phyloP scores from a whole-genome alignment of 92 coral and sea anemone genomes.

The Paramuricea clavata region DNA sequence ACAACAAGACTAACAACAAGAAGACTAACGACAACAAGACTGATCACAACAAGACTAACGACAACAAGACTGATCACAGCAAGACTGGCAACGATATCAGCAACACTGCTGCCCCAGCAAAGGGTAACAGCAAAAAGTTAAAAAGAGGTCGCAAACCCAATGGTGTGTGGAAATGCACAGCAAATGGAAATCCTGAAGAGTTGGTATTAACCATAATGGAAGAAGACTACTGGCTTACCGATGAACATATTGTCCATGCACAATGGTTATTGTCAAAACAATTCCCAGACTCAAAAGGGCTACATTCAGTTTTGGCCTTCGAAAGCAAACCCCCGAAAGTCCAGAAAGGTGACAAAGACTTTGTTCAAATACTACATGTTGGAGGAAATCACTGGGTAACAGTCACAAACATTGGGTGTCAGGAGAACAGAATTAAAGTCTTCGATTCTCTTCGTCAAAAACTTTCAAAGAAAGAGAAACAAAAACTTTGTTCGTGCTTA shows the following conservation, averaged over 20 bases:
- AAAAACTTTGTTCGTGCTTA: neutral
- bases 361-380: slow-evolving; percentile 1
- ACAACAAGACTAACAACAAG: neutral
- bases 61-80: slow-evolving; percentile 5
- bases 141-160: too few relatives aligned
- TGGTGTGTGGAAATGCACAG: neutral
- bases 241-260: slow-evolving; percentile 5
- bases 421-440: slow-evolving; percentile 5
- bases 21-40: neutral
- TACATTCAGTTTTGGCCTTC: neutral
- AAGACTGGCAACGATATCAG: neutral
- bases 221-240: slow-evolving; percentile 10
- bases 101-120: too few relatives aligned
- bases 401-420: slow-evolving; percentile 13
- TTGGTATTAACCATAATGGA: neutral
- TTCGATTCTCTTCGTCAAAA: neutral
- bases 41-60: slow-evolving; percentile 6
- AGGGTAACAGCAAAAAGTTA: too few relatives aligned
- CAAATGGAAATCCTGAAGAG: neutral
- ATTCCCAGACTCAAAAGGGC: neutral
- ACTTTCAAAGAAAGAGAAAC: neutral
- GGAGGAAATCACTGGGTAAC: slow-evolving; percentile 24
- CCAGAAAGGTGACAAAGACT: neutral
- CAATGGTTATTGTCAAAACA: slow-evolving; percentile 11
- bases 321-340: slow-evolving; percentile 1